Base-by-base conservation (phyloP, 1,140 invertebrate genomes). In the Homarus americanus region DNA sequence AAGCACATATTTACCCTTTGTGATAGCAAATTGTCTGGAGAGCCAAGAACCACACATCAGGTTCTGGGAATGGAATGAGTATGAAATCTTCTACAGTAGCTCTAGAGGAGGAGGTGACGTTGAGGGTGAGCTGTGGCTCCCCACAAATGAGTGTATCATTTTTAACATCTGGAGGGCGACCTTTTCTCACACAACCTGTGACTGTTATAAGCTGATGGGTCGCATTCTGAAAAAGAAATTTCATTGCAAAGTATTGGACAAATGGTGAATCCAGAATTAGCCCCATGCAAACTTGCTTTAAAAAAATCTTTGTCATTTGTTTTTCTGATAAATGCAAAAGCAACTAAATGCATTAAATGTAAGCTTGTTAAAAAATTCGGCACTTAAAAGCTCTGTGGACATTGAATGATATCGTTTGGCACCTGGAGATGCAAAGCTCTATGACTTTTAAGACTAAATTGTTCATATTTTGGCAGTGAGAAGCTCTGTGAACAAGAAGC, bases 41-140 rank as follows among this genome's bases (percentile, higher is more conserved):
- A 32, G 93, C 93, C 17, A 94, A 78, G 87, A 96, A 97, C 97
- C 97, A 98, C 24, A 94, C 94, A 0, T 97, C 97, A 24, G 96
- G 95, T 93, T 97, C 97, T 0, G 97, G 97, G 93, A 96, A 98
- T 1, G 97, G 97, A 20, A 97, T 96, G 91, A 96, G 95, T 12
- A 97, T 93, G 76, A 91, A 94, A 41, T 93, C 91, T 79, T 84
- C 72, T 1, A 89, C 72, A 20, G 84, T 91, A n/a, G 53, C 32
- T n/a, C 49, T 75, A 12, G 91, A 89, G 28, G 34, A 40, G 0
- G 91, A 88, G n/a, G 80, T 95, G 28, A 96, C 95, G 63, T 95
- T 95, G 1, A 96, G 94, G 82, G 94, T 94, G 3, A 95, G 94
- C 89, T 95, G 95, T 95, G 87, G 24, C 12, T 87, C 91, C 20